Percentiles rank a stretch among this genome's conserved stretches.
These are phyloP conservation scores for Ciconia maguari DNA, from an alignment of 2,113 vertebrate species.

Conservation along the genomic window DNA sequence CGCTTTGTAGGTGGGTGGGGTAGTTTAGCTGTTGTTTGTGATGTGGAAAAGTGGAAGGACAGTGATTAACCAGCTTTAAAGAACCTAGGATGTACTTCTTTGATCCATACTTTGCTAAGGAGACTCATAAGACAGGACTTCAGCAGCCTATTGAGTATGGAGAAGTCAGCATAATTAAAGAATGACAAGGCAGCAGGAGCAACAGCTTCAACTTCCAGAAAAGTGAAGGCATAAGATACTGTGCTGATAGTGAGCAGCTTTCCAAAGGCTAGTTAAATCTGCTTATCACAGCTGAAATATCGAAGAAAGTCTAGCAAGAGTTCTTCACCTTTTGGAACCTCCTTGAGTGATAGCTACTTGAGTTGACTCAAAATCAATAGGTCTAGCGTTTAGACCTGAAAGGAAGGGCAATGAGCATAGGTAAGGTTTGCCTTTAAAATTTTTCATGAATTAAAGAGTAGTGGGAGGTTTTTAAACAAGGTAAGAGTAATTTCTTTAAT, in stretches of 20 bases:
- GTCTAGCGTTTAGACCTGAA: constrained; percentile 92
- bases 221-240: constrained; percentile 90
- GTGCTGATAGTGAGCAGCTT: constrained; percentile 90
- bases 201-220: constrained; percentile 88
- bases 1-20: constrained; percentile 73
- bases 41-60: constrained; percentile 74
- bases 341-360: constrained; percentile 90
- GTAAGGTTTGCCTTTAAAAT: constrained; percentile 88
- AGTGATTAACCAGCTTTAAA: constrained; percentile 77
- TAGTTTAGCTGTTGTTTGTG: constrained; percentile 75
- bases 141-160: constrained; percentile 92
- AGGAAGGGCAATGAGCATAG: constrained; percentile 93
- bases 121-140: constrained; percentile 93
- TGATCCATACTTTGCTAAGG: constrained; percentile 90
- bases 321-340: constrained; percentile 90
- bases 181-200: constrained; percentile 91
- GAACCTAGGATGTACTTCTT: constrained; percentile 84
- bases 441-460: constrained; percentile 85
- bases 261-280: constrained; percentile 91
- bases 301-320: constrained; percentile 95
- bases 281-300: constrained; percentile 86
- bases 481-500: constrained; percentile 99
- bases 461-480: constrained; percentile 78
- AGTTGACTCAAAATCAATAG: constrained; percentile 86
- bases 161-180: constrained; percentile 95